These are phyloP conservation scores for Oscheius sp. DNA, from an alignment of 2,888 invertebrate species.

Conservation along the genomic window DNA sequence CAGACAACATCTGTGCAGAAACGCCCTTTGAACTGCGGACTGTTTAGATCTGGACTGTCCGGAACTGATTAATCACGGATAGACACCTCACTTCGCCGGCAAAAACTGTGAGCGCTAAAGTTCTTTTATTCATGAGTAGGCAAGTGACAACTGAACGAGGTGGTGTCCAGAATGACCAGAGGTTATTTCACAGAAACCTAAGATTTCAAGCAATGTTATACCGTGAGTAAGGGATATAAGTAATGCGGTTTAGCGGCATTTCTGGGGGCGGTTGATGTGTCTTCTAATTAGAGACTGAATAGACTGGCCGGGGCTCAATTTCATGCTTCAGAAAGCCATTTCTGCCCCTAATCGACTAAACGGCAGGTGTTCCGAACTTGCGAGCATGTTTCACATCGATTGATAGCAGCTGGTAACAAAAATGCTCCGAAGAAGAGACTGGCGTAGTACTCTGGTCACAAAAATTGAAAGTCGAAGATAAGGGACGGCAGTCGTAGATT, in stretches of 20 bases:
- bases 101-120: no score
- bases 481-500: constrained; percentile 13
- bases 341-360: no score
- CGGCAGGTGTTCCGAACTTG: no score
- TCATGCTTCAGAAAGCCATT: constrained; percentile 11
- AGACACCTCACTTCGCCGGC: no score
- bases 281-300: constrained; percentile 15
- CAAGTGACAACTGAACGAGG: no score
- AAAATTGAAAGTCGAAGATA: constrained; percentile 2
- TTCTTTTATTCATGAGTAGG: no score
- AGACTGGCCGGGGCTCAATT: constrained; percentile 6
- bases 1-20: no score
- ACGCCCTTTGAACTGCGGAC: no score
- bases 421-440: not conserved
- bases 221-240: no score
- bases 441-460: not conserved
- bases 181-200: not conserved
- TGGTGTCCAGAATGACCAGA: no score
- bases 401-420: not conserved
- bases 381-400: not conserved
- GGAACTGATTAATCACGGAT: no score
- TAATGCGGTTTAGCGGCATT: not conserved
- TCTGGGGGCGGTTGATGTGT: constrained; percentile 10
- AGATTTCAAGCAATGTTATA: not conserved
- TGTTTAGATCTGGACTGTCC: no score